Evolutionary conservation across 2,113 vertebrate species (phyloP).

Genomic region (Mellivora capensis): DNA sequence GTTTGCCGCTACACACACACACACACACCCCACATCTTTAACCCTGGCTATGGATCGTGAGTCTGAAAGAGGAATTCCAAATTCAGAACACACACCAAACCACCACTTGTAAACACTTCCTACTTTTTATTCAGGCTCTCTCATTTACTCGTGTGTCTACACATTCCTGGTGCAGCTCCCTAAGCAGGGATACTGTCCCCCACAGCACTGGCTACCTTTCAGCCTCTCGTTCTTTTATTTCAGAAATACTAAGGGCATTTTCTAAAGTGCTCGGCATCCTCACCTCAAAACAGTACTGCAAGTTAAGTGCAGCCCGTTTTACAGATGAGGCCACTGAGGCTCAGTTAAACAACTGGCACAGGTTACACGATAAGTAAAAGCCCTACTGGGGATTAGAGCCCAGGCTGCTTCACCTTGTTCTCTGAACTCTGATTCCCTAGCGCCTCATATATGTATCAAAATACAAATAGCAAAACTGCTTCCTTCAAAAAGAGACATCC

Average conservation of each 20-base stretch:
- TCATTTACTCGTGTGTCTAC: neutral
- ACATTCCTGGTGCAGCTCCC: neutral
- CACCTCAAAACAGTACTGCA: neutral
- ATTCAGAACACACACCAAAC: neutral
- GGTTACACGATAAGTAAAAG: neutral
- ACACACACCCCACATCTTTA: neutral
- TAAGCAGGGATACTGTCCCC: neutral
- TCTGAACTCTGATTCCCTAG: neutral
- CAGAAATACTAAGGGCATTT: neutral
- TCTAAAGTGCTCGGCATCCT: neutral
- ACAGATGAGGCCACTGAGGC: neutral
- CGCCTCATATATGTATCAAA: neutral
- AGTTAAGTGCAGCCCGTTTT: neutral
- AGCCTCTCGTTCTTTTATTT: neutral
- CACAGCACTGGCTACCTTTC: neutral
- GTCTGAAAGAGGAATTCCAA: slow-evolving; percentile 20
- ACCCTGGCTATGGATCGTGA: neutral
- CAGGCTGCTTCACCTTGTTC: neutral
- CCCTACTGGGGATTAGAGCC: neutral
- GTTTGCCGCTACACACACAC: neutral
- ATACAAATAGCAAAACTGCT: neutral
- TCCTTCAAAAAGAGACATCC: neutral
- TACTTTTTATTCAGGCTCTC: neutral
- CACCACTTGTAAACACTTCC: neutral
- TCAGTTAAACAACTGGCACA: neutral